phyloP scores from a whole-genome alignment of 1,140 invertebrate genomes.

The Pseudomyrmex cubaensis region DNA sequence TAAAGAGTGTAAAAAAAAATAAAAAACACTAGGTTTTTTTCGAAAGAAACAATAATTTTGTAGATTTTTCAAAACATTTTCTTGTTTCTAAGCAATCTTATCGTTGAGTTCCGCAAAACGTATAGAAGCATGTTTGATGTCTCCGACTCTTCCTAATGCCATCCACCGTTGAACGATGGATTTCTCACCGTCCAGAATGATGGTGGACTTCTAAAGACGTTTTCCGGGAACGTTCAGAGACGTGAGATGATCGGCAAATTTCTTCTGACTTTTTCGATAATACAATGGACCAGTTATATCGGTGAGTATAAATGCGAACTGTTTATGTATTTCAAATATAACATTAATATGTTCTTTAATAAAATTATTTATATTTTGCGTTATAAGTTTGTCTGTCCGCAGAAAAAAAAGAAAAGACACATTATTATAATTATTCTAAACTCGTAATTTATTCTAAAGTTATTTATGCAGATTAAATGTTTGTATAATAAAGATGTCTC shows the following conservation, averaged over 20 bases:
- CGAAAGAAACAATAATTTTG: not conserved
- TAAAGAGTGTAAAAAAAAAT: not conserved
- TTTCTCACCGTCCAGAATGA: conserved; percentile 31
- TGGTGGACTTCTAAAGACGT: conserved; percentile 74
- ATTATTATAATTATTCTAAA: too few species aligned
- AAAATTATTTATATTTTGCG: too few species aligned
- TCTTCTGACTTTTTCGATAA: conserved; percentile 79
- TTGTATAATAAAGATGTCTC: not conserved
- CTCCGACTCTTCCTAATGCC: not conserved
- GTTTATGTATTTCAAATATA: not conserved
- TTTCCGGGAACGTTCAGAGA: conserved; percentile 65
- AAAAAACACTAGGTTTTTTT: not conserved
- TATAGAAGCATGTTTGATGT: conserved; percentile 47
- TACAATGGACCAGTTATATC: conserved; percentile 77
- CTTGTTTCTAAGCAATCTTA: conserved; percentile 7
- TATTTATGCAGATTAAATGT: not conserved
- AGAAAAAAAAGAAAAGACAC: too few species aligned
- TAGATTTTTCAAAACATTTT: not conserved
- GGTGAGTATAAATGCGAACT: conserved; percentile 72
- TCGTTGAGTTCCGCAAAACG: not conserved
- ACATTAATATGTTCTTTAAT: not conserved
- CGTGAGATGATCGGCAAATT: conserved; percentile 83
- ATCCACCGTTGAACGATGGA: conserved; percentile 36
- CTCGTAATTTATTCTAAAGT: not conserved
- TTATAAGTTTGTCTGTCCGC: too few species aligned